Conservation (phyloP, 2,113 vertebrate species). For the Felis chaus region DNA sequence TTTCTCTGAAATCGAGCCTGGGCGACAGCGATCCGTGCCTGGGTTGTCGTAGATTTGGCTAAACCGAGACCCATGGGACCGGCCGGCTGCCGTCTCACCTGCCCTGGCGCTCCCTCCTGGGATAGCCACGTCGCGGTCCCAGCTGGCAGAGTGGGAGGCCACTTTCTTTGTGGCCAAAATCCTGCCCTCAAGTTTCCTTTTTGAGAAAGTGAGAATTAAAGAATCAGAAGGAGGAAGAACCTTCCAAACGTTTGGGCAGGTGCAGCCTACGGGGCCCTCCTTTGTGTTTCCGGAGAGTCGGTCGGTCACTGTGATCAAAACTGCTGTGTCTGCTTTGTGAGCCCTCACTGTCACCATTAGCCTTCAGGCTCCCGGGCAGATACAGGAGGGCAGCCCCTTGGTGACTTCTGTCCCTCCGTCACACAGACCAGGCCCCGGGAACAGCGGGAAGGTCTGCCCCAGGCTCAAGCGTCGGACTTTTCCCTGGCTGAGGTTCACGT, state of each 20-base stretch:
- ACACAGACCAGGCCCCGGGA: rapidly evolving
- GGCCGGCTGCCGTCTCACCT: background rate
- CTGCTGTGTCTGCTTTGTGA: background rate
- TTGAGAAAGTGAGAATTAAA: background rate
- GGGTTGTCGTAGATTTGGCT: conserved; percentile 22
- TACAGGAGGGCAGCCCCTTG: background rate
- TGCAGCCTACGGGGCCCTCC: rapidly evolving
- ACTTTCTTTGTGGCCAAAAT: background rate
- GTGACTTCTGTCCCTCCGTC: background rate
- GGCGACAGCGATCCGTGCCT: background rate
- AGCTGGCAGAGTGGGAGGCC: background rate
- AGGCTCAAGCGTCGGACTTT: rapidly evolving
- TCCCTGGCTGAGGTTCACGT: rapidly evolving
- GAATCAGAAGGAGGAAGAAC: background rate
- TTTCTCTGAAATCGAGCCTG: conserved; percentile 49
- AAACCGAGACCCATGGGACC: background rate
- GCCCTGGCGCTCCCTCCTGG: background rate
- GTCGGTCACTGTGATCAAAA: background rate
- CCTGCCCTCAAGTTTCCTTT: background rate
- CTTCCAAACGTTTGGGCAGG: rapidly evolving
- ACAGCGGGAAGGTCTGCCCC: background rate
- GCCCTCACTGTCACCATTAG: background rate
- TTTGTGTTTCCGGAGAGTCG: background rate
- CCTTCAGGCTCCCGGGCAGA: background rate
- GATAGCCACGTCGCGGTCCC: rapidly evolving